phyloP scores from a whole-genome alignment of 1,140 invertebrate species.

The Drosophila pachea region DNA sequence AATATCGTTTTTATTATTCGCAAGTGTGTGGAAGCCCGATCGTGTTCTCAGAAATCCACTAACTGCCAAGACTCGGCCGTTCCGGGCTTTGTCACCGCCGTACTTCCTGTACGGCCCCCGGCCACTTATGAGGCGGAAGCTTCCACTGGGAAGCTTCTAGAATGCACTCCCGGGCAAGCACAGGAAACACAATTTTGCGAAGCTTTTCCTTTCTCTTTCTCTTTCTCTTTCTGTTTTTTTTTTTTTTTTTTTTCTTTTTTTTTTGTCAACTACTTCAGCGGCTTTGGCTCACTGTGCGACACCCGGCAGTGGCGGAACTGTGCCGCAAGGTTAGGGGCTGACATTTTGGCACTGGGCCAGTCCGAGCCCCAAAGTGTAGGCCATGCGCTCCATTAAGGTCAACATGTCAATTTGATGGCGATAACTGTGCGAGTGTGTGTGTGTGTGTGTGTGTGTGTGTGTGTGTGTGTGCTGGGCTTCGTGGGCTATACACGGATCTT shows the following conservation, averaged over 20 bases:
- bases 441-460: slow-evolving; percentile 13
- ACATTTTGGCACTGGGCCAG: slow-evolving; percentile 45
- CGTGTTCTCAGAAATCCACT: slow-evolving; percentile 38
- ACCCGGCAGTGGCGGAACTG: slow-evolving; percentile 29
- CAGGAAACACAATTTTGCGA: too few relatives aligned
- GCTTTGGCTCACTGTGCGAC: slow-evolving; percentile 23
- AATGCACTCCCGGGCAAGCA: too few relatives aligned
- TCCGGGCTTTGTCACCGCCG: slow-evolving; percentile 36
- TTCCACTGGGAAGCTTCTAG: too few relatives aligned
- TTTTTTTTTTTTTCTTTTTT: too few relatives aligned
- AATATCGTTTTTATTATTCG: slow-evolving; percentile 20
- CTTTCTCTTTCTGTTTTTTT: too few relatives aligned
- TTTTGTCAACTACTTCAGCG: background rate
- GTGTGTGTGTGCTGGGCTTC: too few relatives aligned
- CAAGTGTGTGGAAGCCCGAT: slow-evolving; percentile 10
- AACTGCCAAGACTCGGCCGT: background rate
- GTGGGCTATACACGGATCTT: slow-evolving; percentile 6
- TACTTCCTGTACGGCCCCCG: slow-evolving; percentile 53
- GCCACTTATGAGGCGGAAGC: too few relatives aligned
- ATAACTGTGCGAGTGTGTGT: slow-evolving; percentile 36
- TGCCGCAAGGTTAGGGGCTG: slow-evolving; percentile 32
- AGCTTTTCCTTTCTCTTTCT: too few relatives aligned
- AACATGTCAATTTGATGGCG: slow-evolving; percentile 55
- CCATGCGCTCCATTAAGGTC: slow-evolving; percentile 51
- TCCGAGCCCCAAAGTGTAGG: slow-evolving; percentile 14